Evolutionary conservation across 2,113 vertebrate species (phyloP), one percentile per base, ranked within the genome.

Genomic region (Lathamus discolor): DNA sequence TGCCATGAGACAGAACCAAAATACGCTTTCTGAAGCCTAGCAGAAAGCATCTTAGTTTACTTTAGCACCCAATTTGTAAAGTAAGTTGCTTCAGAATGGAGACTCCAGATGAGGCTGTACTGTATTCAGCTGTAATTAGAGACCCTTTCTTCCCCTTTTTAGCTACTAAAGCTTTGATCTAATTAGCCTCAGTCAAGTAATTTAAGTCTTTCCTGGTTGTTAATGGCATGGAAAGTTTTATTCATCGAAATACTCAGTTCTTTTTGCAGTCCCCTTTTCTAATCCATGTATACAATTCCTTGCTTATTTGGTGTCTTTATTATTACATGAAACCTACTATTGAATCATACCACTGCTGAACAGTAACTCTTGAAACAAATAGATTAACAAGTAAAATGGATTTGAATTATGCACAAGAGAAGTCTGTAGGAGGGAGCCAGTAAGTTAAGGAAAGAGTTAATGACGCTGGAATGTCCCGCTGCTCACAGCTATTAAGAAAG

Each of bases 401-500:
- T 75, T 83, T 70, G 55, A 73, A 62, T 88, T 20, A 17, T 28
- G 35, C 14, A 52, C 55, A 27, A 43, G 76, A 74, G 81, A 84
- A 67, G 35, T 72, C 78, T 73, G 57, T 63, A 64, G 61, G 59
- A 86, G 62, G 66, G 92, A 95, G 52, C 74, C 41, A 37, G 78
- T 63, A 82, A 43, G 54, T 75, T 87, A 79, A 82, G 55, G 92
- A 88, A 80, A 83, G 86, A 85, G 84, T 93, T 93, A 80, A 41
- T 64, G 72, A 70, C 66, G 68, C 66, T 83, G 92, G 94, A 93
- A 52, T 76, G 83, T 86, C 83, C 87, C 29, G 43, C 80, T 92
- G 88, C 66, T 94, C 90, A 59, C 66, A 90, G 86, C 96, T 96
- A 91, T 95, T 95, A 94, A 90, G 95, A 74, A 96, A 90, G 86